Base-by-base conservation (phyloP, 1,140 invertebrate genomes). In the Oreohelix idahoensis region DNA sequence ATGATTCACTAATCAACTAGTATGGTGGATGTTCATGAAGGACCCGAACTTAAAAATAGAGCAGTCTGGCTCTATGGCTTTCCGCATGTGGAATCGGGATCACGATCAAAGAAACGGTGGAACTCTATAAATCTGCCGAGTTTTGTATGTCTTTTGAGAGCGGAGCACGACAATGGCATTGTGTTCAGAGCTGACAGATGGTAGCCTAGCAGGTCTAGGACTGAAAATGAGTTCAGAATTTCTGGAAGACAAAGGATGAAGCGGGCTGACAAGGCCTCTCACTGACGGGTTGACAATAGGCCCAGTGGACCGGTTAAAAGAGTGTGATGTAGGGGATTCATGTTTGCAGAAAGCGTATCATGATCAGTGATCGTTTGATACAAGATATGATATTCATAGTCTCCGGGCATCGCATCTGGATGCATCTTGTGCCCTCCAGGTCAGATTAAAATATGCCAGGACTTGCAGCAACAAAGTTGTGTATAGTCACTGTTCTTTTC, bases 71-170 rank as follows among this genome's bases (percentile, higher is more conserved):
- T n/a, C n/a, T n/a, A n/a, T n/a, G n/a, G n/a, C n/a, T 45, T 45
- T 45, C 42, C 58, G 53, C 53, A 63, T 79, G 23, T 63, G 51
- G 76, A 79, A 79, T 63, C 49, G 32, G 1, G 11, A 13, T 42
- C 20, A 49, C 35, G 76, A 79, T 63, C 49, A 79, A 79, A 79
- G 53, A n/a, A 29, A 29, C 2, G 29, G 26, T 79, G 36, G 76
- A 79, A 79, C 76, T 79, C 32, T 63, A 79, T 79, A 79, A 79
- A 79, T 79, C 76, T 79, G 76, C n/a, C 53, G 26, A 4, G 29
- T 29, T 49, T 63, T 79, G 76, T 36, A 79, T 58, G 76, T 63
- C 76, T 63, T 79, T 79, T 29, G 53, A 63, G 51, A 35, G 35
- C 23, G 11, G 76, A 26, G 8, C 29, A 35, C 51, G 76, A 63